Conservation (phyloP, 1,140 invertebrate species). For the Drosophila pectinifera region DNA sequence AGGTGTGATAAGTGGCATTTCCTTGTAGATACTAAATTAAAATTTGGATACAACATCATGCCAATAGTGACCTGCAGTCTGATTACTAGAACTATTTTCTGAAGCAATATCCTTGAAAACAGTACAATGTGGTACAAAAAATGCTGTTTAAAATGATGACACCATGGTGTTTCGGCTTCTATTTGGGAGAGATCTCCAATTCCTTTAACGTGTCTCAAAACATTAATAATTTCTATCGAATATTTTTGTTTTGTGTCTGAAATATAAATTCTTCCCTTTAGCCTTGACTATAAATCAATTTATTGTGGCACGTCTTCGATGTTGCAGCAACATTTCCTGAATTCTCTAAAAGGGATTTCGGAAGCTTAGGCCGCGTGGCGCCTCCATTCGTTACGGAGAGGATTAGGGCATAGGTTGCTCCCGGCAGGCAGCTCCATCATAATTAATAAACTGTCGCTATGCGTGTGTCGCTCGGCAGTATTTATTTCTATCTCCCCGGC, state of each 20-base stretch:
- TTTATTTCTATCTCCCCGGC: slow-evolving; percentile 27
- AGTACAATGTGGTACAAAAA: no score
- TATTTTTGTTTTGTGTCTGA: slow-evolving; percentile 6
- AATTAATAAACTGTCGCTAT: slow-evolving; percentile 71
- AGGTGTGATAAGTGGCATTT: no score
- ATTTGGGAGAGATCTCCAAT: no score
- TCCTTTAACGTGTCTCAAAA: background rate
- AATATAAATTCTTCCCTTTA: background rate
- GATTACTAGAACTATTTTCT: no score
- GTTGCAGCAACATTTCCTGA: slow-evolving; percentile 43
- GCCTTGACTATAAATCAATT: slow-evolving; percentile 60
- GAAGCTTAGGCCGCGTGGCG: slow-evolving; percentile 63
- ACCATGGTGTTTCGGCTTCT: no score
- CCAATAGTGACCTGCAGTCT: no score
- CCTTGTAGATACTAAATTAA: no score
- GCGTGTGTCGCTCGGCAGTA: background rate
- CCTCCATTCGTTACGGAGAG: slow-evolving; percentile 61
- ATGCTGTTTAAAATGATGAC: no score
- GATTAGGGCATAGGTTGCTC: slow-evolving; percentile 54
- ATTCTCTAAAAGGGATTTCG: slow-evolving; percentile 20
- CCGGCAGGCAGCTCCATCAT: slow-evolving; percentile 56
- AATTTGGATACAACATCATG: no score
- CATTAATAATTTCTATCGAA: background rate
- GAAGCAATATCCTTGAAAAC: no score
- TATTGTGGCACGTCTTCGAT: slow-evolving; percentile 34